Evolutionary conservation across 2,113 vertebrate genomes (phyloP), one percentile per base, ranked within the genome.

Genomic region (Phalacrocorax pelagicus): DNA sequence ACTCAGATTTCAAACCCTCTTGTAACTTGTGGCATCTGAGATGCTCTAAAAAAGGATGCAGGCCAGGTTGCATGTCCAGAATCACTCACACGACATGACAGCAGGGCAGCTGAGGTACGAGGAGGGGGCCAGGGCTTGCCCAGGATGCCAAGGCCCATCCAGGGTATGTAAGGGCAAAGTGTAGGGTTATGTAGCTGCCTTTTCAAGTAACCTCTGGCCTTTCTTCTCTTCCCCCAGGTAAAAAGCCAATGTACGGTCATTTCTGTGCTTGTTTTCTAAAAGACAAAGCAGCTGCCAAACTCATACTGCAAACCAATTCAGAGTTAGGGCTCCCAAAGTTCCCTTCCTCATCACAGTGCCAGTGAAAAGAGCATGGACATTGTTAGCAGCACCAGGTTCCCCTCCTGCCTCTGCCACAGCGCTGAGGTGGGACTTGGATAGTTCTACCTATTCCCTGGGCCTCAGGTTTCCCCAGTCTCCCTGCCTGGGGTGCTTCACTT

Each of bases 31-130:
- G 38, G 49, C 15, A 20, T 18, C 54, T 15, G 14, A 42, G 36
- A 42, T 36, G 32, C 51, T 29, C 80, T 40, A 32, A 58, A 42
- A 71, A 7, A 79, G 70, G 70, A 47, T 67, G 52, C 46, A 61
- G 67, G 40, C 62, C 54, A 69, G 70, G 71, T 42, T 84, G 63
- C 30, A 6, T 3, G 18, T 7, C 61, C 59, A 49, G 54, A 1
- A 0, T 32, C 38, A 11, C 38, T n/a, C 47, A 44, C 20, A 27
- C 0, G 0, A 54, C 57, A 11, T 30, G 34, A 22, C 51, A 23
- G 18, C 3, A 5, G 13, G 46, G 40, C 57, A 61, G 47, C 42
- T 47, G 54, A 30, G 47, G 11, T 15, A 62, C 0, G 0, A 65
- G 55, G 29, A 71, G 30, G 19, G 8, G 63, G 38, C 26, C 47